Evolutionary conservation across 2,797 vertebrate genomes (phyloP), one percentile per base, ranked within the genome.

Genomic region (Sebastes nivosus): DNA sequence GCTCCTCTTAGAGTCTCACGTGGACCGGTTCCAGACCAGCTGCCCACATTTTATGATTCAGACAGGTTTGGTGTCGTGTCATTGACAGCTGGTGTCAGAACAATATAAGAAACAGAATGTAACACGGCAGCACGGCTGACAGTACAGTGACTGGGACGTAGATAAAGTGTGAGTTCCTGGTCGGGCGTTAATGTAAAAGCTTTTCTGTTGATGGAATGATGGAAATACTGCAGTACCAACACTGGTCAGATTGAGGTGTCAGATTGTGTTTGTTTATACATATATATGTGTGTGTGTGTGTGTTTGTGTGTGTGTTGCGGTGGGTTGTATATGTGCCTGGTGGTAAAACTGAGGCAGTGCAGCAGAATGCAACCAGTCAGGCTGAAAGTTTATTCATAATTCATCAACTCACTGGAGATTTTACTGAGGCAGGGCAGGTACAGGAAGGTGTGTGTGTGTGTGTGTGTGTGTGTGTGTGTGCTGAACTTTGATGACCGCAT

Each of bases 391-490:
- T 29, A 60, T 60, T 60, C 58, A 60, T 60, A 60, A 60, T 60
- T 60, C 58, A 60, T 60, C 14, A 57, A 77, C 58, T 60, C 72
- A 80, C 77, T 74, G 64, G 77, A 67, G 72, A n/a, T 16, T 29
- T 74, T 27, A 80, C 57, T 8, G 25, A 30, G 42, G 72, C 22
- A 42, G 38, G 59, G 30, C 72, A 58, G 64, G 36, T 76, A 32
- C 25, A 66, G 32, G 12, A 25, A 16, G 13, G 22, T 57, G 38
- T 52, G 66, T 27, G 38, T 54, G 77, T 61, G 61, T 73, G 55
- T 77, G 34, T 46, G 64, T 24, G 18, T 42, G 73, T 61, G 58
- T 54, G 34, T 58, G 34, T 67, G 27, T 46, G 38, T 0, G 16
- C 4, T 58, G 55, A 58, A 58, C 55, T 27, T 25, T 16, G 55